Evolutionary conservation across 2,797 vertebrate genomes (phyloP).

Genomic region (Molossus alvarezi): DNA sequence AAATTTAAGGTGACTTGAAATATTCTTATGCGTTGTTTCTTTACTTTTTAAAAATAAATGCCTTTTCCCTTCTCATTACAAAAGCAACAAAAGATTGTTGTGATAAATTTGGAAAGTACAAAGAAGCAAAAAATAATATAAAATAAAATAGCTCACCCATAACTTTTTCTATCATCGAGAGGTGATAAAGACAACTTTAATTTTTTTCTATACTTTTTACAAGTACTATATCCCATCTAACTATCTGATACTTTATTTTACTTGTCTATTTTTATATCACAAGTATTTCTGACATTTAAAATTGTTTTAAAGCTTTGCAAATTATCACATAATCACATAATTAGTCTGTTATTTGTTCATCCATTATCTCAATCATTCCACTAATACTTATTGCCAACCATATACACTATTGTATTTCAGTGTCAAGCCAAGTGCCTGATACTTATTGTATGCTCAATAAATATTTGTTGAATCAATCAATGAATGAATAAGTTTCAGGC

Average conservation of each 20-base stretch:
- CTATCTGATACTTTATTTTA: slow-evolving; percentile 10
- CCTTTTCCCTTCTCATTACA: not conserved
- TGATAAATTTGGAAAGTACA: slow-evolving; percentile 38
- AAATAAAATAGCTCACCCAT: slow-evolving; percentile 33
- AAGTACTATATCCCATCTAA: slow-evolving; percentile 1
- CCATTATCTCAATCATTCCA: slow-evolving; percentile 19
- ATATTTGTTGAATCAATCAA: not conserved
- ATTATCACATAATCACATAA: not conserved
- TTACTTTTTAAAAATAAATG: slow-evolving; percentile 29
- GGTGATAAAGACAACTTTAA: not conserved
- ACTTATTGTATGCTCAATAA: not conserved
- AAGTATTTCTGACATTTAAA: slow-evolving; percentile 42
- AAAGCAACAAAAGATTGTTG: slow-evolving; percentile 1
- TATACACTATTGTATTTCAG: slow-evolving; percentile 14
- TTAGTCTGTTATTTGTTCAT: not conserved
- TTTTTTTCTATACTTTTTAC: slow-evolving; percentile 20
- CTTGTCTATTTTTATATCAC: not conserved
- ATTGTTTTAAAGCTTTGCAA: slow-evolving; percentile 8
- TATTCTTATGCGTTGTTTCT: not conserved
- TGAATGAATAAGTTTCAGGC: not conserved
- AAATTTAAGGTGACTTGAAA: slow-evolving; percentile 21
- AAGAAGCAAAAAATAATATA: slow-evolving; percentile 31
- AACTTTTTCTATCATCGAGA: slow-evolving; percentile 7
- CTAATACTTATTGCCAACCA: not conserved
- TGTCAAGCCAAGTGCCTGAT: not conserved